These are phyloP conservation scores for Xiphias gladius DNA, from an alignment of 2,113 vertebrate species.

Conservation along the genomic window DNA sequence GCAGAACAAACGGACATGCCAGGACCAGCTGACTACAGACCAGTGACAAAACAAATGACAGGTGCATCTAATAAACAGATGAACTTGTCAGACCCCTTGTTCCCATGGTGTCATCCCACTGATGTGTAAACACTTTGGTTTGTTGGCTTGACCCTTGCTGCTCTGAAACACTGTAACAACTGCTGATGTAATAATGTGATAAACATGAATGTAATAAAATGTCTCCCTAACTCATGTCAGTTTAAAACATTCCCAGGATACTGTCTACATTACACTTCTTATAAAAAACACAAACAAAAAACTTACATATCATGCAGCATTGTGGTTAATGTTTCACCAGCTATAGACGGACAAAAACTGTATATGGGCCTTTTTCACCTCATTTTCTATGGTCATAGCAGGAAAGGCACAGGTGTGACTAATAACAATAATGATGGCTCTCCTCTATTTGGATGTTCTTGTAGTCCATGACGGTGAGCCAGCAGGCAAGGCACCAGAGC, in stretches of 20 bases:
- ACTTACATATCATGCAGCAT: neutral
- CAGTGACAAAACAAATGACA: conserved; percentile 45
- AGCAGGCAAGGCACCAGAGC: conserved; percentile 23
- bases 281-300: neutral
- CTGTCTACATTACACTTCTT: neutral
- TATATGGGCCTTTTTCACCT: neutral
- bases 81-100: conserved; percentile 44
- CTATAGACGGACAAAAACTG: neutral
- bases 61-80: conserved; percentile 64
- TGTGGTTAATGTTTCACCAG: neutral
- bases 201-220: conserved; percentile 32
- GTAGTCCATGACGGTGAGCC: conserved; percentile 5
- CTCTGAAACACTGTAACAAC: conserved; percentile 4
- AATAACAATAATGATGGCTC: conserved; percentile 20
- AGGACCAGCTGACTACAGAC: conserved; percentile 48
- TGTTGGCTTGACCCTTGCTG: conserved; percentile 7
- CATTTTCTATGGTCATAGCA: neutral
- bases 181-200: conserved; percentile 21
- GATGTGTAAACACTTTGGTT: conserved; percentile 38
- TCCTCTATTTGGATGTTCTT: conserved; percentile 34
- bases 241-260: neutral
- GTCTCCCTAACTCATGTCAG: neutral
- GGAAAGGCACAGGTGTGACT: neutral
- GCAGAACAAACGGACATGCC: conserved; percentile 33
- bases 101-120: conserved; percentile 20